Evolutionary conservation across 2,797 vertebrate species (phyloP), one percentile per base, ranked within the genome.

Genomic region (Oophaga sylvatica): DNA sequence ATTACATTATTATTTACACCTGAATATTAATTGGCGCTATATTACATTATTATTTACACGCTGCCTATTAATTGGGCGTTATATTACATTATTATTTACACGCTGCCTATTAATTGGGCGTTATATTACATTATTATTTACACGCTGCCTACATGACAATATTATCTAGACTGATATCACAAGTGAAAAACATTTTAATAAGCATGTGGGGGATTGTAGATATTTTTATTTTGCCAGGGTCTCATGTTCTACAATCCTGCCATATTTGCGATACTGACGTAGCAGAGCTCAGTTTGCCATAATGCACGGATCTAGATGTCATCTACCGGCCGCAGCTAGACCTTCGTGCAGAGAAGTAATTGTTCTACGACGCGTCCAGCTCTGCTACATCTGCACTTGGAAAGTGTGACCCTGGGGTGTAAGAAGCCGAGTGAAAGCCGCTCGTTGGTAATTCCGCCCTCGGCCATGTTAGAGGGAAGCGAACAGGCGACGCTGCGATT

Each of bases 401-500:
- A 41, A 19, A 13, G 11, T 31, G 9, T 17, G 41, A 19, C 7
- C 41, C 56, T 83, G 20, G 45, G 73, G 73, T 75, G 20, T 41
- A 62, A 59, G 59, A 45, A 75, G 59, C 13, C 13, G 22, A 73
- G 17, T 63, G 35, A 63, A 56, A 48, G 70, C 31, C 29, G 41
- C n/a, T 57, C 60, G 1, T 56, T 31, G 45, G n/a, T 59, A 76
- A 63, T 63, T 59, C 22, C 45, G 81, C 82, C 31, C 70, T 3
- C 22, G 68, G 70, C 60, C 82, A 76, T 75, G 68, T 84, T 84
- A 84, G 60, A 35, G 59, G 60, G 57, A 84, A 17, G n/a, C n/a
- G 56, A 76, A 84, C 83, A 76, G 17, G 57, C 48, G 56, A 76
- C 71, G 76, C 63, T 22, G 83, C 65, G 83, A 84, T 77, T 77